Evolutionary conservation across 2,113 vertebrate species (phyloP), one percentile per base, ranked within the genome.

Genomic region (Patagioenas fasciata): DNA sequence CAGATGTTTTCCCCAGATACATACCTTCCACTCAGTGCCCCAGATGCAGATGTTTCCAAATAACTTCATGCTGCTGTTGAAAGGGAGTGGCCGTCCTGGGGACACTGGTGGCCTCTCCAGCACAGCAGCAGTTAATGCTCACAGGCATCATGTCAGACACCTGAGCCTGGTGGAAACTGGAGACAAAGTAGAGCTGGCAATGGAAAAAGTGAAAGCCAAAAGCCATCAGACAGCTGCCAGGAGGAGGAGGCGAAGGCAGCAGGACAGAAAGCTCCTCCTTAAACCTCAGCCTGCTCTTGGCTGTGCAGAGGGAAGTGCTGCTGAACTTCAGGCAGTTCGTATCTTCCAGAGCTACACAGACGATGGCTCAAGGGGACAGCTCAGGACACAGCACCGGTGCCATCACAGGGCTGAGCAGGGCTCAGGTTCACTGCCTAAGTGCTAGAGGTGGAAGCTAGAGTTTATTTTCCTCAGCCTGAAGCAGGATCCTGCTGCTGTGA

Each of bases 121-220:
- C 88, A 67, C 0, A 0, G 90, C 26, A 90, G 53, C 48, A 73
- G 93, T 93, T 96, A 94, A 96, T 0, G 1, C 75, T 47, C 21
- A 0, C 0, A 53, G 80, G 69, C 83, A 38, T 10, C 85, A 14
- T 7, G 21, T 74, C 58, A 87, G 81, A 85, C 93, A 96, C 91
- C 95, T 94, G 91, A 15, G 6, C 66, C 57, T 36, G 58, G 3
- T 62, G 79, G 96, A 97, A 96, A 93, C 67, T 38, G 79, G 90
- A 96, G 93, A 91, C 93, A 61, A 89, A 85, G 70, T 0, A 3
- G 72, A 88, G 53, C 64, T 36, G 40, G 91, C 51, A 67, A 32
- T 74, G 75, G 94, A 88, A 94, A 90, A 95, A 96, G 72, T 77
- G 47, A 48, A 42, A 91, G 96, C 89, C 88, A 80, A 80, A 80